Evolutionary conservation across 2,797 vertebrate species (phyloP).

Genomic region (Jordanella pulchra): DNA sequence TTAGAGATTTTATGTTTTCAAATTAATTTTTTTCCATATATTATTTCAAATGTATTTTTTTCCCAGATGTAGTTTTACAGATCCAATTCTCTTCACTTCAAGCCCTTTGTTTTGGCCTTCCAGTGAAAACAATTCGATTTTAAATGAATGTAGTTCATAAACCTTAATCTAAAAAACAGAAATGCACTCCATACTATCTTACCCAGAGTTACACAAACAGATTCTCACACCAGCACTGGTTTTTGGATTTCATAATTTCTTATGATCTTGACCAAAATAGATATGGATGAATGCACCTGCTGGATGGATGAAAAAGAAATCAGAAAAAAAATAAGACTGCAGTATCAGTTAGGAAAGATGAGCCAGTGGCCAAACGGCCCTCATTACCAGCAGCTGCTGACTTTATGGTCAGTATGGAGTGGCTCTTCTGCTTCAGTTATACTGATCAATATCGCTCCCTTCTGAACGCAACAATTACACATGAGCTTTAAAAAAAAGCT

Average conservation of each 20-base stretch:
- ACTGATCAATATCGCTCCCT: constrained; percentile 52
- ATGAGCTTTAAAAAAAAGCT: constrained; percentile 55
- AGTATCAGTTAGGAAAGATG: constrained; percentile 20
- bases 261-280: constrained; percentile 38
- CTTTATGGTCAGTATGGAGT: constrained; percentile 18
- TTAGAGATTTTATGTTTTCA: too few species aligned
- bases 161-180: too few species aligned
- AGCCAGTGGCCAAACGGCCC: constrained; percentile 26
- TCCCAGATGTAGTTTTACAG: too few species aligned
- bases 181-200: too few species aligned
- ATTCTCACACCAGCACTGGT: too few species aligned
- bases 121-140: too few species aligned
- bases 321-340: constrained; percentile 20
- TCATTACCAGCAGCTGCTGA: constrained; percentile 32
- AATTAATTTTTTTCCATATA: too few species aligned
- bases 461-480: constrained; percentile 66
- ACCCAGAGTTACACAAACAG: too few species aligned
- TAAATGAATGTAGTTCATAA: too few species aligned
- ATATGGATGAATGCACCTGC: constrained; percentile 33
- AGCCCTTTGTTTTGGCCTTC: too few species aligned
- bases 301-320: constrained; percentile 22
- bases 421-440: constrained; percentile 29
- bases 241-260: constrained; percentile 18
- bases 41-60: too few species aligned
- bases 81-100: too few species aligned